Conservation (phyloP, 92 coral and sea anemone genomes). For the Heteractis magnifica region DNA sequence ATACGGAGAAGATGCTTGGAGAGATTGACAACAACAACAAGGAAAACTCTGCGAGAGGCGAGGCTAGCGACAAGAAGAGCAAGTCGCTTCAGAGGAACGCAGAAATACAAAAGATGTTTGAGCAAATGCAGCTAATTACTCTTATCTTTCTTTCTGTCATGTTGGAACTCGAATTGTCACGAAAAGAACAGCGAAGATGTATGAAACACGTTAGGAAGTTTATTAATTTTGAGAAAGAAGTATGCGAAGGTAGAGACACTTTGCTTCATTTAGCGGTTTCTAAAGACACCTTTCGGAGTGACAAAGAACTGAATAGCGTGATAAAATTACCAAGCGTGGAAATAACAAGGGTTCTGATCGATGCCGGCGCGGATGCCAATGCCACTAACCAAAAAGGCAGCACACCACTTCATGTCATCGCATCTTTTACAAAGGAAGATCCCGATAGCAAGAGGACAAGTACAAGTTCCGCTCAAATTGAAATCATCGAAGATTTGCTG, state of each 20-base stretch:
- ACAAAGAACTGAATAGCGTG: constrained; percentile 32
- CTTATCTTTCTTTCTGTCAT: constrained; percentile 38
- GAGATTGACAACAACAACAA: constrained; percentile 14
- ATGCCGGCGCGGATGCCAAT: constrained; percentile 57
- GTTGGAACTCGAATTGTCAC: constrained; percentile 39
- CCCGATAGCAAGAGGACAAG: constrained; percentile 36
- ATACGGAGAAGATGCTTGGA: constrained; percentile 28
- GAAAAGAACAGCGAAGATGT: constrained; percentile 55
- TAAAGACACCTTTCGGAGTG: constrained; percentile 37
- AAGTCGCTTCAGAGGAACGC: not conserved
- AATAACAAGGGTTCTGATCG: constrained; percentile 47
- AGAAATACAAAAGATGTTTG: constrained; percentile 29
- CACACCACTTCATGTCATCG: constrained; percentile 54
- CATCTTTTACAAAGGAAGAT: constrained; percentile 29
- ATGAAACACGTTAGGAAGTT: constrained; percentile 50
- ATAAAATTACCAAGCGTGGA: constrained; percentile 53
- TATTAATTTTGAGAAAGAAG: constrained; percentile 36
- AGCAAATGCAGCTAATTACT: constrained; percentile 40
- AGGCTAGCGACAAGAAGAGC: not conserved
- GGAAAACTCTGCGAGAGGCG: not conserved
- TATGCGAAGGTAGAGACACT: constrained; percentile 27
- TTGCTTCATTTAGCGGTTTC: constrained; percentile 53
- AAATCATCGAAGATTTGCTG: constrained; percentile 53
- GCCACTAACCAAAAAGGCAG: constrained; percentile 47
- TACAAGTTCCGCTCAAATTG: constrained; percentile 45